These are phyloP conservation scores for Ectemnius continuus DNA, from an alignment of 2,888 invertebrate genomes.

Conservation along the genomic window DNA sequence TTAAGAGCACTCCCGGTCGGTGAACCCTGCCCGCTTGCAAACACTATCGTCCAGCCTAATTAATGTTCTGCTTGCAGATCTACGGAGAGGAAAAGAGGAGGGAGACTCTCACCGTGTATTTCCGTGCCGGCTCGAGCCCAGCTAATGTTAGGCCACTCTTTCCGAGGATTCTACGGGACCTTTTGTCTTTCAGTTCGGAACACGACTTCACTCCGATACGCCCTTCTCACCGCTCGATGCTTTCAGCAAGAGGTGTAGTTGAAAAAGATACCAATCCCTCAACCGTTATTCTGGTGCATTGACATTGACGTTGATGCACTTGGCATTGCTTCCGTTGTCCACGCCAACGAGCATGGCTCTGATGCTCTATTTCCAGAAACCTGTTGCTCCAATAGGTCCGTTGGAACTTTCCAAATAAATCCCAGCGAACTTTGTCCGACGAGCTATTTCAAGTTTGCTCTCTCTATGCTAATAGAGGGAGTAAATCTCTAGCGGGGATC, in stretches of 20 bases:
- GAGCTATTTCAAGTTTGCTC: no score
- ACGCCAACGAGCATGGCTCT: no score
- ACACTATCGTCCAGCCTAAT: slow-evolving; percentile 35
- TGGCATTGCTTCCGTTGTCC: background rate
- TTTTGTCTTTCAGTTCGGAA: background rate
- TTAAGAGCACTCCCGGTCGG: slow-evolving; percentile 46
- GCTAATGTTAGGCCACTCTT: slow-evolving; percentile 43
- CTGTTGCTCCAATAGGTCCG: no score
- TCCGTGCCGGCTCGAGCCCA: slow-evolving; percentile 22
- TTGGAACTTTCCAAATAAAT: no score
- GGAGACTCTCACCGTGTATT: slow-evolving; percentile 38
- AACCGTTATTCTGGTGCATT: background rate
- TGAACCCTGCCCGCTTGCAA: slow-evolving; percentile 34
- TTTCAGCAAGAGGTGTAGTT: background rate
- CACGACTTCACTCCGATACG: background rate
- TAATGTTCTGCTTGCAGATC: slow-evolving; percentile 45
- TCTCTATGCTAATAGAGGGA: no score
- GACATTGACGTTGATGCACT: background rate
- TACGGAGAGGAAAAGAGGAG: background rate
- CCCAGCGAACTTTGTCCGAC: no score
- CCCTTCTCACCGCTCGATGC: background rate
- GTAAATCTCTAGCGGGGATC: no score
- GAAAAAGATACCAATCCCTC: background rate
- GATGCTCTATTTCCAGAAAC: no score
- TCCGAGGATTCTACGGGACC: slow-evolving; percentile 26